phyloP scores from a whole-genome alignment of 2,888 invertebrate species.

The Lithosia quadra region DNA sequence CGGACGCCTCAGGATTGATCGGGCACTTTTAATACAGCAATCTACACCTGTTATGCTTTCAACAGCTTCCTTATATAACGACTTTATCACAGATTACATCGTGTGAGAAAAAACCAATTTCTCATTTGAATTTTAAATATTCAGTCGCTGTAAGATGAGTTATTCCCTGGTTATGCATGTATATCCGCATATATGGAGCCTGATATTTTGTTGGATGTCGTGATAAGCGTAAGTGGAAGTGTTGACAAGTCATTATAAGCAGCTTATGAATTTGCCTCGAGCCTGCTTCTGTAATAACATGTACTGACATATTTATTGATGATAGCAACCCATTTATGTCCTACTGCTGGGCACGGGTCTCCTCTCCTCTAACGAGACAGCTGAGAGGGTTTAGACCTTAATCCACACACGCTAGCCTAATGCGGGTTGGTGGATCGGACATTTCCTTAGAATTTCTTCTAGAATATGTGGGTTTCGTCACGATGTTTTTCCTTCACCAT shows the following conservation, averaged over 20 bases:
- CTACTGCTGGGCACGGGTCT: no score
- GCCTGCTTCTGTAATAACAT: conserved; percentile 1
- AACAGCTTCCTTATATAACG: conserved; percentile 64
- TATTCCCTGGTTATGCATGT: conserved; percentile 31
- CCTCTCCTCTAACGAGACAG: no score
- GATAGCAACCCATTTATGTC: no score
- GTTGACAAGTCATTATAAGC: conserved; percentile 31
- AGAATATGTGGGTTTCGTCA: no score
- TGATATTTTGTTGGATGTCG: conserved; percentile 27
- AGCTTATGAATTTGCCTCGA: conserved; percentile 22
- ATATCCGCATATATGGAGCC: conserved; percentile 41
- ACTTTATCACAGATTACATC: conserved; percentile 61
- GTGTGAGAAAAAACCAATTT: conserved; percentile 52
- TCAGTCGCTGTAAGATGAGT: conserved; percentile 20
- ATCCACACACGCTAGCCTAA: no score
- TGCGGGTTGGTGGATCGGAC: no score
- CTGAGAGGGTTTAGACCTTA: no score
- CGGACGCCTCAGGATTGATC: conserved; percentile 68
- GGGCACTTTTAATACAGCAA: conserved; percentile 72
- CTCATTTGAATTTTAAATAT: conserved; percentile 49
- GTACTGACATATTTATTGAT: not conserved
- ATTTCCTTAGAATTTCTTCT: no score
- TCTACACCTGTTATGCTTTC: conserved; percentile 76
- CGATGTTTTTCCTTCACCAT: no score
- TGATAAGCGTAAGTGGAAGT: conserved; percentile 40